Percentiles rank a stretch among this genome's conserved stretches.
phyloP scores from a whole-genome alignment of 2,113 vertebrate genomes.

The Pelusios castaneus region DNA sequence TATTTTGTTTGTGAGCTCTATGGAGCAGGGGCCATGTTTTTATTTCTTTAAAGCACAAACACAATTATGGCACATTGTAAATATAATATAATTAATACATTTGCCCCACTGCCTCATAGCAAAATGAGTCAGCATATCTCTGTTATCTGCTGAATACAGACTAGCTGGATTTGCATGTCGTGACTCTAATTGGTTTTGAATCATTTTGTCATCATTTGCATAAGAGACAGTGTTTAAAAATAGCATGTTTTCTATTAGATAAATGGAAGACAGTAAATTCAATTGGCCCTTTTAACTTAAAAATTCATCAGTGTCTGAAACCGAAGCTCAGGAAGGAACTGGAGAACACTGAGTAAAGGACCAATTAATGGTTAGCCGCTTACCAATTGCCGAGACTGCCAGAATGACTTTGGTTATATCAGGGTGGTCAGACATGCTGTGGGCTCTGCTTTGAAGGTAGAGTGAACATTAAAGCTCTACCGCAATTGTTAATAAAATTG shows the following conservation, averaged over 20 bases:
- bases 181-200: constrained; percentile 40
- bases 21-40: accelerated
- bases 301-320: constrained; percentile 55
- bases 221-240: constrained; percentile 59
- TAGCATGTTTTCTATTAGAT: constrained; percentile 64
- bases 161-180: constrained; percentile 19
- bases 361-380: constrained; percentile 13
- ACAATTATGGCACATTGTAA: neutral
- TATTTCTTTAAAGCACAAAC: neutral
- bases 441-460: neutral
- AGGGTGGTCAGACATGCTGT: accelerated
- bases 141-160: neutral
- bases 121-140: neutral
- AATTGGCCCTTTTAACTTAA: constrained; percentile 52
- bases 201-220: constrained; percentile 50
- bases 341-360: neutral
- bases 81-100: neutral
- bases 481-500: neutral
- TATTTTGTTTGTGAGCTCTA: neutral
- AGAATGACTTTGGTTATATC: neutral
- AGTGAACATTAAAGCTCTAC: neutral
- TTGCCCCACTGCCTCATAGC: neutral
- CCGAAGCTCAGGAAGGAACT: constrained; percentile 7
- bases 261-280: constrained; percentile 69
- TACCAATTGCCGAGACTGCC: neutral